A percentile compares a stretch with the other conserved stretches of the same genome.
Conservation (phyloP, 2,888 invertebrate species). For the Microplitis manilae region DNA sequence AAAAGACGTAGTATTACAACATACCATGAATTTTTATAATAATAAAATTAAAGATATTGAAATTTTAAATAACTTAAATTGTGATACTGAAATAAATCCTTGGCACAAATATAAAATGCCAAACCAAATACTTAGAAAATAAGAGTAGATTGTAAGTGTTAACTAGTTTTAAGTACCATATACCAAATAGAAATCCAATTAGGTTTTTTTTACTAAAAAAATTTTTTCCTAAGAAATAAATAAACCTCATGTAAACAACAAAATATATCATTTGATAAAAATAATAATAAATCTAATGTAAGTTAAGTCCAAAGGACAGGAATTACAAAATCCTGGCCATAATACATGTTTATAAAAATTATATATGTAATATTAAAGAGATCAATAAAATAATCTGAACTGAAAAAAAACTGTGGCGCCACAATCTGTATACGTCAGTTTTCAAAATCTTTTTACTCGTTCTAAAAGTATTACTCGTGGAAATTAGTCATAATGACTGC, state of each 20-base stretch:
- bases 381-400: too few relatives aligned
- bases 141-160: neutral
- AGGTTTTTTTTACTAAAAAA: neutral
- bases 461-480: neutral
- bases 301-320: neutral
- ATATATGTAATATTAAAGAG: too few relatives aligned
- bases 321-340: too few relatives aligned
- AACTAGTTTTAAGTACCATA: neutral
- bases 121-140: neutral
- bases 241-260: neutral
- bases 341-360: too few relatives aligned
- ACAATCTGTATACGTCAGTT: neutral
- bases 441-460: neutral
- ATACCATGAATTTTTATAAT: neutral
- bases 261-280: neutral
- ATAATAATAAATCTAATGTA: neutral
- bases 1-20: neutral
- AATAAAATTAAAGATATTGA: neutral
- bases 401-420: too few relatives aligned
- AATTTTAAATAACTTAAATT: neutral
- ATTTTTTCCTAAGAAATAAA: neutral
- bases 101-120: neutral
- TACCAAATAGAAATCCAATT: neutral
- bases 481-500: conserved; percentile 18
- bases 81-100: neutral